A percentile compares a stretch with the other conserved stretches of the same genome.
These are phyloP conservation scores for Tetramorium alpestre DNA, from an alignment of 1,140 invertebrate genomes.

Conservation along the genomic window DNA sequence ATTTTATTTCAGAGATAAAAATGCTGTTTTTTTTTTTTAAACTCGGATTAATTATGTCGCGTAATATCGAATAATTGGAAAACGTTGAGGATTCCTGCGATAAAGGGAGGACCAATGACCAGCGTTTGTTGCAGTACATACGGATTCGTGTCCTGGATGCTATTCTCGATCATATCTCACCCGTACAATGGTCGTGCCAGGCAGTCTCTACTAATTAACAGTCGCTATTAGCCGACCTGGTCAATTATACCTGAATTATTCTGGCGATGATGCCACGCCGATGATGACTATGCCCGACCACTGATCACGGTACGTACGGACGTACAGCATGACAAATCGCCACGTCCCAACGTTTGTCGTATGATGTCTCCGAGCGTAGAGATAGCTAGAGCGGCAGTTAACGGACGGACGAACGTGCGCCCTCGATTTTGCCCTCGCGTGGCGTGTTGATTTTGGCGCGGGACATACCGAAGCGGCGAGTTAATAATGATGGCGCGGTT, in stretches of 20 bases:
- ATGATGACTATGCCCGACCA: conserved; percentile 46
- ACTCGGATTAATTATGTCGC: not conserved
- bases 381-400: conserved; percentile 18
- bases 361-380: conserved; percentile 51
- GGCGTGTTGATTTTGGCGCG: conserved; percentile 54
- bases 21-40: not conserved
- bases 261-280: conserved; percentile 66
- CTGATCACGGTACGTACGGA: conserved; percentile 2
- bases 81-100: conserved; percentile 52
- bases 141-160: conserved; percentile 2
- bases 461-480: conserved; percentile 21
- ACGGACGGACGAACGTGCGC: conserved; percentile 30
- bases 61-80: not conserved
- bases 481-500: conserved; percentile 49
- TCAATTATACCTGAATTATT: conserved; percentile 79
- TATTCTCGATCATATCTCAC: conserved; percentile 71
- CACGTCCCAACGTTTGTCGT: conserved; percentile 63
- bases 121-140: not conserved
- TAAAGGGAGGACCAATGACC: conserved; percentile 40
- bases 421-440: conserved; percentile 30
- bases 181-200: conserved; percentile 43
- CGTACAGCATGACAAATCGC: conserved; percentile 59
- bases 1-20: not conserved
- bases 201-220: conserved; percentile 74
- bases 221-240: conserved; percentile 75